Base-by-base conservation (phyloP, 2,888 invertebrate species). In the Cerastis leucographa region DNA sequence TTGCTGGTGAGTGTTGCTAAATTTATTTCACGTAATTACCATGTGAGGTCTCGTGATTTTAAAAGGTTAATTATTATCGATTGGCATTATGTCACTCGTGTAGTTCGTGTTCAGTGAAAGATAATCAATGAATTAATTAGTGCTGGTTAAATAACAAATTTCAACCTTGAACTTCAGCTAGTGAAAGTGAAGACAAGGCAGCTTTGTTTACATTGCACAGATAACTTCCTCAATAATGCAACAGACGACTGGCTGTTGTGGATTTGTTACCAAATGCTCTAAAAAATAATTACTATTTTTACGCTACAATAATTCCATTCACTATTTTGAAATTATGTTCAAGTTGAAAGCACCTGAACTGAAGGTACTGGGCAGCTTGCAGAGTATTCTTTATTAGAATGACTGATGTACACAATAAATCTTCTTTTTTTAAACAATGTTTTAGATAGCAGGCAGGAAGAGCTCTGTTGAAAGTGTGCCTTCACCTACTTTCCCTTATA, bases 1-100 rank as follows among this genome's bases (percentile, higher is more conserved):
- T 99, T 97, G 99, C 99, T 97, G 99, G 99, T 99, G 93, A 97
- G 97, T 97, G 71, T 19, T 74, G 69, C 54, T 61, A 69, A 56
- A 49, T 87, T 88, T 87, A 72, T 75, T 79, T 76, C 74, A 78
- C 76, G 71, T 73, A 77, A 72, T 84, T 84, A 83, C 92, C 93
- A 94, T 94, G 92, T 92, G 92, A 87, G 87, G 79, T 89, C 85
- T 89, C 85, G 83, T 86, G 87, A 87, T 87, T 80, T 77, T 81
- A 70, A 72, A 78, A 87, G 87, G 89, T 90, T 90, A 88, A 88
- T 76, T 81, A 74, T 67, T 80, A 80, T 80, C 70, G 75, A 78
- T 84, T 88, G 67, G 69, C 54, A 79, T 67, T 66, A 74, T 76
- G 61, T 62, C 56, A 80, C 76, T 59, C 69, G 35, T 83, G 19